Base-by-base conservation (phyloP, 2,888 invertebrate species). In the Dendrolimus houi region DNA sequence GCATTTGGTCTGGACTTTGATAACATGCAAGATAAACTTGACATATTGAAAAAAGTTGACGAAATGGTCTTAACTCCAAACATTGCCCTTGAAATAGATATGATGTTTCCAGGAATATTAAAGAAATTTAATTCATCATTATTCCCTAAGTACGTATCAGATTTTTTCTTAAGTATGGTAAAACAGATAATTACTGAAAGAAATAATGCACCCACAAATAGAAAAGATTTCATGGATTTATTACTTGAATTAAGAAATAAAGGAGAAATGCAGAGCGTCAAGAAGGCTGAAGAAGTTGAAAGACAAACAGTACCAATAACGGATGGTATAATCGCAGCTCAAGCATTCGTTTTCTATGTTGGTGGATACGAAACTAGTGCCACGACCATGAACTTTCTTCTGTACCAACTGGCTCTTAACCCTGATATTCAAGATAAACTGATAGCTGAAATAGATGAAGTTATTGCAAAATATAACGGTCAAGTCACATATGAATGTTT, bases 301-400 rank as follows among this genome's bases (percentile, higher is more conserved):
- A 58, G 63, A 7, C 17, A 56, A 1, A 14, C 57, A 7, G 14
- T 79, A 29, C 73, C 77, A 60, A 60, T 84, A 10, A 75, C 77
- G 3, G 75, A 83, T 1, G 70, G 66, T 17, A 54, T 83, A 0
- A 79, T 86, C 17, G 74, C 77, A 1, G 82, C 87, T 0, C 87
- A 90, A 64, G 81, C 81, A 1, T 83, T 87, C 62, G 70, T 87
- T 13, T 88, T 91, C 64, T 88, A 85, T 58, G 70, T 73, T 1
- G 91, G 79, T 9, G 90, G 90, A 0, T 90, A 83, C 61, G 90
- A 89, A 62, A 88, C 89, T 1, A 83, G 81, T 53, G 81, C 90
- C 0, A 80, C 84, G 0, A 80, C 85, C 0, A 72, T 88, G 62
- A 60, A 80, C 0, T 86, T 77, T 54, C 61, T 80, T 52, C 60